phyloP scores from a whole-genome alignment of 2,797 vertebrate species.

The Psittacula echo region DNA sequence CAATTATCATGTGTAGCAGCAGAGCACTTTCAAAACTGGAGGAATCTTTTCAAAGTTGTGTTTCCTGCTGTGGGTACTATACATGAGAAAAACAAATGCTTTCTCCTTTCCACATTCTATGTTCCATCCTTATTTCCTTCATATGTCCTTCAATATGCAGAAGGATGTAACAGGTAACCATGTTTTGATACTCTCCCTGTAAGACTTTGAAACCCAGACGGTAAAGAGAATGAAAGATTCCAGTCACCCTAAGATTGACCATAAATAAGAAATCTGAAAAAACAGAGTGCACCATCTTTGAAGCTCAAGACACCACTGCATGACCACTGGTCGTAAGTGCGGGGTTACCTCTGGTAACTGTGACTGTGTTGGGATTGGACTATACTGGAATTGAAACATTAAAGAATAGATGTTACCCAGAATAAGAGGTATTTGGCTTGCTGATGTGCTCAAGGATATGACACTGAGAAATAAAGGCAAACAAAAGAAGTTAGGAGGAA shows the following conservation, averaged over 20 bases:
- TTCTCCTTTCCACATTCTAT: background rate
- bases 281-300: background rate
- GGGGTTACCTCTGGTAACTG: fast-evolving
- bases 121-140: background rate
- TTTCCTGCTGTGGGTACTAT: background rate
- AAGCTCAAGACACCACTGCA: background rate
- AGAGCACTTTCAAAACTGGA: background rate
- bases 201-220: background rate
- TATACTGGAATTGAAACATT: background rate
- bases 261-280: background rate
- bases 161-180: background rate
- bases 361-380: background rate
- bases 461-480: background rate
- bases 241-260: background rate
- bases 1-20: background rate
- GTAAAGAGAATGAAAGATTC: background rate
- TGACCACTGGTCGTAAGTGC: background rate
- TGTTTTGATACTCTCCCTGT: background rate
- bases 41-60: background rate
- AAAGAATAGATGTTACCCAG: background rate
- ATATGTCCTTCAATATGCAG: background rate
- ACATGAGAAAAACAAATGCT: background rate
- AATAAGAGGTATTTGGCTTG: background rate
- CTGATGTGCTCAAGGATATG: background rate
- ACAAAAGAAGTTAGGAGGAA: background rate